Evolutionary conservation across 1,140 invertebrate species (phyloP), one percentile per base, ranked within the genome.

Genomic region (Pectinophora gossypiella): DNA sequence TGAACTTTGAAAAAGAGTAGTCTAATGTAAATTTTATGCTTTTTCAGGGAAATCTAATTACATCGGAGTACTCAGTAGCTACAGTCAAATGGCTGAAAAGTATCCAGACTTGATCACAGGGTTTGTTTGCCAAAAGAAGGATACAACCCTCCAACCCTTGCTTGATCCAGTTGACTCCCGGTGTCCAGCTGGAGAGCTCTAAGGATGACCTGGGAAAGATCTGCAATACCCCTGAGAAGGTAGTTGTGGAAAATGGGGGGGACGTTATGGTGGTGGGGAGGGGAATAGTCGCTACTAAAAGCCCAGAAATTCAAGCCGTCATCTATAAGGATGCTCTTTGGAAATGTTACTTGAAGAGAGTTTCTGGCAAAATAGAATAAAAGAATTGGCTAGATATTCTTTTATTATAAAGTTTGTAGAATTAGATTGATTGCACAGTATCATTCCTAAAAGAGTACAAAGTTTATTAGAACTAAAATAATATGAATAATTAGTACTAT

Each of bases 191-290:
- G 2, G 83, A 89, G 72, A 73, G 90, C 84, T 82, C 88, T 73
- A 79, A 80, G 20, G 93, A 94, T 69, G 74, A 88, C 35, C 79
- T 94, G 52, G 92, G 91, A 7, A 96, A 97, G 78, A 90, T 93
- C 56, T 99, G 99, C 72, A 92, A 93, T 47, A 93, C 92, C 27
- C 97, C 97, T 2, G 90, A 94, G 61, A 88, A 91, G 48, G 95
- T 96, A 10, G 90, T 99, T 5, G 67, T 91, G 19, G 90, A 94
- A 55, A 91, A 93, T 63, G 95, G 95, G 23, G 95, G 95, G 19
- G 98, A 99, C 89, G 88, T 99, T 22, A 93, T 96, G 20, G 97
- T 99, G 32, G 97, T 99, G 0, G 98, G 98, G 2, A 89, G 98
- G 64, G 97, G 96, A 2, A 97, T 99, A 56, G 92, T 92, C 0